These are phyloP conservation scores for Sylvia borin DNA, from an alignment of 2,797 vertebrate genomes.

Conservation along the genomic window DNA sequence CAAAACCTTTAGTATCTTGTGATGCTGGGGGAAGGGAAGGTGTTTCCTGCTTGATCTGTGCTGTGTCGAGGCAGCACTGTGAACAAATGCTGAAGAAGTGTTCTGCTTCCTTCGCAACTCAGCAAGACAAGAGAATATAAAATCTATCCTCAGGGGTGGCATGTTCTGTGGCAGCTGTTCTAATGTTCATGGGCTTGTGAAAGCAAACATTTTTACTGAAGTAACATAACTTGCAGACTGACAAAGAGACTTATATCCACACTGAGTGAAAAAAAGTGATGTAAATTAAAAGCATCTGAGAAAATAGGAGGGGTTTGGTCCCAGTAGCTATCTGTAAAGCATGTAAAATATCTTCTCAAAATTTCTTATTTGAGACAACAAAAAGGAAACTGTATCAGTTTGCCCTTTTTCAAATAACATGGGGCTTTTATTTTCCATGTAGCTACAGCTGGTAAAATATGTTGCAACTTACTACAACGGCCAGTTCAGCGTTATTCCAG, in stretches of 20 bases:
- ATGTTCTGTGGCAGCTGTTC: neutral
- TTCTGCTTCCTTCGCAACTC: neutral
- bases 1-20: neutral
- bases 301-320: neutral
- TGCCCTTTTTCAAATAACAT: neutral
- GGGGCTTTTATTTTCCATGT: neutral
- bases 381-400: neutral
- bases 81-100: neutral
- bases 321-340: neutral
- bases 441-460: neutral
- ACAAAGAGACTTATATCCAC: neutral
- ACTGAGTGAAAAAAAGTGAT: neutral
- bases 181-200: neutral
- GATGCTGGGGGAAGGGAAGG: neutral
- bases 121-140: neutral
- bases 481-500: neutral
- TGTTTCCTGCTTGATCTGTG: neutral
- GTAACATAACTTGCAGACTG: neutral
- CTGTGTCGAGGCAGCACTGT: neutral
- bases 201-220: neutral
- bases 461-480: neutral
- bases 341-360: neutral
- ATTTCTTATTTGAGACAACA: neutral
- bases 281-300: neutral
- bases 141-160: neutral